Conservation (phyloP, 2,113 vertebrate species). For the Chauna torquata region DNA sequence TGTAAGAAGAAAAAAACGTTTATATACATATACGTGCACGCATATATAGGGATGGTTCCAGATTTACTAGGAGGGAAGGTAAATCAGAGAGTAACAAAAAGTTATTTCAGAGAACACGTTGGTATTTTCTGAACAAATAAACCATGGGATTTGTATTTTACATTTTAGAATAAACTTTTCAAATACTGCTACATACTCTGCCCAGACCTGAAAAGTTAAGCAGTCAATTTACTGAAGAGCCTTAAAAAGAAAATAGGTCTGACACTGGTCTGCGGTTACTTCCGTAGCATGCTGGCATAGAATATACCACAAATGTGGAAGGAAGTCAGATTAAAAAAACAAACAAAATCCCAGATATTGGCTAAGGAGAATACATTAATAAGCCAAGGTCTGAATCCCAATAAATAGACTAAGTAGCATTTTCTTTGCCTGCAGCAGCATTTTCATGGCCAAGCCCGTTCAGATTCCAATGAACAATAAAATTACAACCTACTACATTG, state of each 20-base stretch:
- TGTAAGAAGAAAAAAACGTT: background rate
- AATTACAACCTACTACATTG: background rate
- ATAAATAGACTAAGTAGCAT: background rate
- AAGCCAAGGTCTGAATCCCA: background rate
- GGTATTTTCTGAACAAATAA: background rate
- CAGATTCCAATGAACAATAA: background rate
- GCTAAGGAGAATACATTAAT: background rate
- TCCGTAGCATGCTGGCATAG: background rate
- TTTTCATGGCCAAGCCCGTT: background rate
- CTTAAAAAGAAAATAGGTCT: background rate
- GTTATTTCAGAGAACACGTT: background rate
- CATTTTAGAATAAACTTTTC: background rate
- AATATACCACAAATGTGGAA: background rate
- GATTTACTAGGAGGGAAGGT: background rate
- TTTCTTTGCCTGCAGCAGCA: background rate
- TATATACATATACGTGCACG: background rate
- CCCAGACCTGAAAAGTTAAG: background rate
- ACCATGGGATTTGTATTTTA: background rate
- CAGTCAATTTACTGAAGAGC: background rate
- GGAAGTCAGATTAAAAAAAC: background rate
- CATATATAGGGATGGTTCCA: background rate
- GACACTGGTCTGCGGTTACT: background rate
- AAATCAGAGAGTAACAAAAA: accelerated
- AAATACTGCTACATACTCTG: background rate
- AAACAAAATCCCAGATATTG: background rate